A percentile compares a stretch with the other conserved stretches of the same genome.
phyloP scores from a whole-genome alignment of 2,113 vertebrate species.

The Pteruthius melanotis region DNA sequence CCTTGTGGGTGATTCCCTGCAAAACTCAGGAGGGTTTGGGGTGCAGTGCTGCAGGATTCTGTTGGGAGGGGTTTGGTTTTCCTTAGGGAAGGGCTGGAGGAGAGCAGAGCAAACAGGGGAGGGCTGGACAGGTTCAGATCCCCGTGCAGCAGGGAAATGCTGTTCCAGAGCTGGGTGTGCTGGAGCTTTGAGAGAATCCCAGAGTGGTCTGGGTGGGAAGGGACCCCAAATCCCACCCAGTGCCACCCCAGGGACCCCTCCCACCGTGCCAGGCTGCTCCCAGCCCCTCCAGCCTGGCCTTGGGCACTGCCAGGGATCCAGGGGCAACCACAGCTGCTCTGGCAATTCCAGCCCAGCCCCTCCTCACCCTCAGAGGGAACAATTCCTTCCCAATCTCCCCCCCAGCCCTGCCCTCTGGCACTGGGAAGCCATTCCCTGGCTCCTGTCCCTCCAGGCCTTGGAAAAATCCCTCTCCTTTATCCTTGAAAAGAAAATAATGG shows the following conservation, averaged over 20 bases:
- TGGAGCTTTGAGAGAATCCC: background rate
- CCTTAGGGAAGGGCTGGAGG: background rate
- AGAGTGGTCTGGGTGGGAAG: background rate
- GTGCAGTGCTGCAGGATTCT: background rate
- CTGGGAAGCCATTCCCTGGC: background rate
- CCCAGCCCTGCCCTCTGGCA: background rate
- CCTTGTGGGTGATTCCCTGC: background rate
- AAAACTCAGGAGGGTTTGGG: background rate
- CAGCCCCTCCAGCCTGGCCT: background rate
- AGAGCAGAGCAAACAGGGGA: background rate
- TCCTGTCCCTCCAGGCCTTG: background rate
- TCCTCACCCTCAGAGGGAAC: background rate
- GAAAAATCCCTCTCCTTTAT: background rate
- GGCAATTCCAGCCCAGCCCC: background rate
- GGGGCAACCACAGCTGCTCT: background rate
- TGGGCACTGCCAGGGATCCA: background rate
- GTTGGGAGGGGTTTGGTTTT: background rate
- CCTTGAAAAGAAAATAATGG: background rate
- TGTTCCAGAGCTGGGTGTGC: rapidly evolving
- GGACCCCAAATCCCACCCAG: rapidly evolving
- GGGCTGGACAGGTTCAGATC: background rate
- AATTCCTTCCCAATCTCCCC: background rate
- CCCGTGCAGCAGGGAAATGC: background rate
- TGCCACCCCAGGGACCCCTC: background rate
- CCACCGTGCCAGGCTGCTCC: background rate